Evolutionary conservation across 2,797 vertebrate species (phyloP), one percentile per base, ranked within the genome.

Genomic region (Pelochelys cantorii): DNA sequence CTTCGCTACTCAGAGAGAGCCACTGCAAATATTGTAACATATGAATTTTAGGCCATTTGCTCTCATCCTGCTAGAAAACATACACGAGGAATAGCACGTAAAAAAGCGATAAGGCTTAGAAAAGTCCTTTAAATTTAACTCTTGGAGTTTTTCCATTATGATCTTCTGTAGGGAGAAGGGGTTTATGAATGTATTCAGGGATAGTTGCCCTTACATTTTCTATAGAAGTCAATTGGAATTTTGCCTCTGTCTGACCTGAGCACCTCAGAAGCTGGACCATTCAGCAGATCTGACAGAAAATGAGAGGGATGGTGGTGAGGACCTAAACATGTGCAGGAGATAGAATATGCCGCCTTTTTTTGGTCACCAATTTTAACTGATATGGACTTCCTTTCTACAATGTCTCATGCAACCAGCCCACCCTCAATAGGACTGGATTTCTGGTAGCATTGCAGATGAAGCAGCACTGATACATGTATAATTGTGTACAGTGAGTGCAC

Each of bases 401-500:
- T 27, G 8, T 23, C 11, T 59, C 57, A 60, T 27, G 25, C 59
- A 60, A 25, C 11, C 27, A 60, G 59, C 25, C 12, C 27, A 29
- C 59, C 12, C 57, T 60, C 25, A 60, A 5, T 60, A 27, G 29
- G 29, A 29, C 59, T 13, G 48, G 53, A 77, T 90, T 89, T 83
- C 71, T 74, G 65, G 2, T 18, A 48, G 11, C 3, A 11, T 1
- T 27, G 34, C 52, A 71, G 8, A 0, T 4, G 18, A 9, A 75
- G 31, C 54, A 75, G 0, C 81, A 62, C n/a, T 68, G 79, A 22
- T 60, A 27, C 12, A 7, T 2, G 0, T 22, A 11, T 13, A 48
- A 9, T 1, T 80, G 55, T 59, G 10, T 2, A 0, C 3, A 3
- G 29, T 57, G 71, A 53, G 5, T 59, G 79, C 0, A 0, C 37